phyloP scores from a whole-genome alignment of 2,113 vertebrate species.

The Chunga burmeisteri region DNA sequence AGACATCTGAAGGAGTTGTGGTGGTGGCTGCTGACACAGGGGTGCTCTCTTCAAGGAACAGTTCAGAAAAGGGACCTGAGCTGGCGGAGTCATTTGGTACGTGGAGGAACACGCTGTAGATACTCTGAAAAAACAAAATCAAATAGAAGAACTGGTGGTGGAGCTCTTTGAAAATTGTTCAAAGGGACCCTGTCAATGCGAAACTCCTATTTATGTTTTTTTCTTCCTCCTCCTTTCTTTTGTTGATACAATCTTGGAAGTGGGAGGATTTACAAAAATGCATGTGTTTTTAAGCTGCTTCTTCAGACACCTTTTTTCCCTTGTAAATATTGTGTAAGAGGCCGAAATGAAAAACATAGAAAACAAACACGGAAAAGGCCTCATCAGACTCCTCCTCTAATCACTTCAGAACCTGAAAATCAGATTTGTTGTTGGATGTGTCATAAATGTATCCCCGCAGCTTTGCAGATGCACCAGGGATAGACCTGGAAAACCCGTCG shows the following conservation, averaged over 20 bases:
- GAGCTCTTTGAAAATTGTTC: conserved; percentile 60
- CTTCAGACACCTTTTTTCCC: conserved; percentile 15
- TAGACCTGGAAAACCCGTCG: rapidly evolving
- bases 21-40: background rate
- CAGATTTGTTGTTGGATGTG: background rate
- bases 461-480: background rate
- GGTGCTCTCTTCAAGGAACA: background rate
- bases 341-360: background rate
- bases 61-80: background rate
- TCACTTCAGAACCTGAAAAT: background rate
- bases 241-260: conserved; percentile 56
- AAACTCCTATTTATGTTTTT: conserved; percentile 24
- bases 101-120: background rate
- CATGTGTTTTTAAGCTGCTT: conserved; percentile 8
- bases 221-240: conserved; percentile 37
- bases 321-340: conserved; percentile 3
- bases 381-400: background rate
- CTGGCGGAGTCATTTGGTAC: background rate
- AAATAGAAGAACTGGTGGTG: background rate
- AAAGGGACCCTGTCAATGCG: conserved; percentile 11
- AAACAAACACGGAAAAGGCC: background rate
- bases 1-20: background rate
- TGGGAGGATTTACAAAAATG: conserved; percentile 51
- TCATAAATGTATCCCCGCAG: background rate
- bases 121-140: background rate